A percentile compares a stretch with the other conserved stretches of the same genome.
phyloP scores from a whole-genome alignment of 2,888 invertebrate genomes.

The Idaea aversata region DNA sequence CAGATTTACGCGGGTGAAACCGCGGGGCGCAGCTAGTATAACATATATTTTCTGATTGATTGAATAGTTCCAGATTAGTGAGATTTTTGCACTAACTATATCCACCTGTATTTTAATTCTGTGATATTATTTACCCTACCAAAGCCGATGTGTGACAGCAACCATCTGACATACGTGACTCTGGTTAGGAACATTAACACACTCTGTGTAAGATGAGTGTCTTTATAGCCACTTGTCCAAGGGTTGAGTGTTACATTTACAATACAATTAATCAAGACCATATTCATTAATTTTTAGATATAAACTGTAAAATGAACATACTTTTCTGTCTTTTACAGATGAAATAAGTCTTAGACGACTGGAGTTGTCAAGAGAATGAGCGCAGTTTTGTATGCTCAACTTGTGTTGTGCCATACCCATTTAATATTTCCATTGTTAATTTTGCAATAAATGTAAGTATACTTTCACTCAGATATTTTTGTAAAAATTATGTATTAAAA shows the following conservation, averaged over 20 bases:
- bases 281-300: neutral
- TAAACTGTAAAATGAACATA: neutral
- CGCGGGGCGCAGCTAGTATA: too few species aligned
- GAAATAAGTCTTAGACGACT: neutral
- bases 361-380: neutral
- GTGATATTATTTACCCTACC: constrained; percentile 56
- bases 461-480: neutral
- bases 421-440: neutral
- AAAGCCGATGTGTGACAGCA: constrained; percentile 72
- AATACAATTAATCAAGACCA: too few species aligned
- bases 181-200: constrained; percentile 75
- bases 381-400: neutral
- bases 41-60: too few species aligned
- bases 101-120: neutral
- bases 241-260: constrained; percentile 68
- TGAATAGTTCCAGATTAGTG: too few species aligned
- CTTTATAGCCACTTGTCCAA: constrained; percentile 58
- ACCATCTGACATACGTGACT: constrained; percentile 62
- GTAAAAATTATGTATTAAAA: constrained; percentile 4
- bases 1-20: too few species aligned
- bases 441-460: neutral
- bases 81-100: too few species aligned
- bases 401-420: neutral
- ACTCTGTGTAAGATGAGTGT: constrained; percentile 70
- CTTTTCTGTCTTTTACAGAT: neutral